Conservation (phyloP, 2,888 invertebrate species). For the Dicyrtoma fusca region DNA sequence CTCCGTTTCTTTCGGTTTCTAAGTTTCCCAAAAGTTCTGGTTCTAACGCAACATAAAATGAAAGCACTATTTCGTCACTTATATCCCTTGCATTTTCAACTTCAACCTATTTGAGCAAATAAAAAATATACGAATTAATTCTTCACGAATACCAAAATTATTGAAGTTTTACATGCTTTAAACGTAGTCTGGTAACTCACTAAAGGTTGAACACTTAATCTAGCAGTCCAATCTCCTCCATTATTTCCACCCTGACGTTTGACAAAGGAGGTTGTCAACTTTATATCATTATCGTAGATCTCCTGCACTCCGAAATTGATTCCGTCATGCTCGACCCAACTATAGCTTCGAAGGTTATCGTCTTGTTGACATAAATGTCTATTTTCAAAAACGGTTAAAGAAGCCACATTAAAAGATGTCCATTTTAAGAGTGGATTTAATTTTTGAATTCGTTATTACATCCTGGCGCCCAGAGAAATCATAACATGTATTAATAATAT, state of each 20-base stretch:
- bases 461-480: no score
- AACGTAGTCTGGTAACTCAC: constrained; percentile 60
- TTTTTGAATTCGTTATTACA: no score
- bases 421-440: no score
- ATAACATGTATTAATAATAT: no score
- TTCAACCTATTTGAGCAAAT: constrained; percentile 20
- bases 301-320: constrained; percentile 87
- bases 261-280: constrained; percentile 82
- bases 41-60: constrained; percentile 54
- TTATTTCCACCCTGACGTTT: constrained; percentile 77
- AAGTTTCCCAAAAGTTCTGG: constrained; percentile 47
- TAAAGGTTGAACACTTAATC: constrained; percentile 69
- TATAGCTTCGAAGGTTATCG: constrained; percentile 77
- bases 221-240: constrained; percentile 93
- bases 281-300: constrained; percentile 78
- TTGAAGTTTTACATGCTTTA: no score
- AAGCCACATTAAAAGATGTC: no score
- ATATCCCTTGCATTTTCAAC: constrained; percentile 41
- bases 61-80: constrained; percentile 56
- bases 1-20: constrained; percentile 49
- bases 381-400: constrained; percentile 49
- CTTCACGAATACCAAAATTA: no score
- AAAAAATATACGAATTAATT: no score
- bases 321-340: constrained; percentile 94
- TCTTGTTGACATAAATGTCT: constrained; percentile 93